Base-by-base conservation (phyloP, 2,888 invertebrate genomes). In the Octodonta nipae region DNA sequence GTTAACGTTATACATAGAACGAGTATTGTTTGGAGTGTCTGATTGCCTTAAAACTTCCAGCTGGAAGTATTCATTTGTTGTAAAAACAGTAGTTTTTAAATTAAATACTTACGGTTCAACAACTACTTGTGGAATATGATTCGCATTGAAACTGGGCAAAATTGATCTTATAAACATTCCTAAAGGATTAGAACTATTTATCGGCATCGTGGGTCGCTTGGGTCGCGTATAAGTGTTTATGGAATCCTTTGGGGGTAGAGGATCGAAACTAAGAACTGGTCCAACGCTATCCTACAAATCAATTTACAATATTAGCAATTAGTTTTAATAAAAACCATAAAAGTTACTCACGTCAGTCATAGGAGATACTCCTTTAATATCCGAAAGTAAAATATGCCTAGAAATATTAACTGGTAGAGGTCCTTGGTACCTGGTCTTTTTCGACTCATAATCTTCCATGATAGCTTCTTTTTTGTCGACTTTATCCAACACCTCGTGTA, bases 221-320 rank as follows among this genome's bases (percentile, higher is more conserved):
- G 66, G 64, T 41, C 73, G 69, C 29, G 71, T 68, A 56, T 86
- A 86, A 35, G 77, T 68, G 49, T 78, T 73, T 15, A 84, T 70
- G 0, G 79, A 73, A 59, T 86, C 80, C 24, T 64, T 47, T 2
- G 86, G 86, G 10, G 86, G 86, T 37, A 85, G 60, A 4, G 85
- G 85, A 61, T 86, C 85, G 51, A 79, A 78, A 39, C 75, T 75
- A 50, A 83, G 64, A 31, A 84, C 70, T n/a, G 73, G 65, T 10
- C 67, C 67, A 38, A 64, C 64, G 25, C 49, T 46, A 32, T 61
- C 59, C 62, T 62, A 34, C 15, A 49, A 51, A 41, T 20, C 3
- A 11, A 22, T 22, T 10, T 22, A 22, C 4, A 22, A 22, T n/a
- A 3, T 22, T 2, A 22, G 11, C 3, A 4, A 3, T 10, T 22